Evolutionary conservation across 2,888 invertebrate species (phyloP).

Genomic region (Endotricha flammealis): DNA sequence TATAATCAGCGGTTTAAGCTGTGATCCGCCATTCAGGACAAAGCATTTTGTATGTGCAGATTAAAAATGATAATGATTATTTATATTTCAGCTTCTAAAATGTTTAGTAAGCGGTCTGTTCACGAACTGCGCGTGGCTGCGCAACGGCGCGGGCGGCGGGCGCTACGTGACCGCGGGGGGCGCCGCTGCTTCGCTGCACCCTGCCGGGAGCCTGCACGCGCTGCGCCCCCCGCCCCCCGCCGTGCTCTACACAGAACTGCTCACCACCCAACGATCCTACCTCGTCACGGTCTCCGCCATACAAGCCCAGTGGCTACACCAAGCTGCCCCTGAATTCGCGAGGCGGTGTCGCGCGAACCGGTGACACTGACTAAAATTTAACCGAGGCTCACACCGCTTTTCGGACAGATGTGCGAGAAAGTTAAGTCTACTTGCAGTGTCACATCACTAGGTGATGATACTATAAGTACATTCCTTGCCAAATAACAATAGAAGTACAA

Average conservation of each 20-base stretch:
- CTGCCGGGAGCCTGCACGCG: constrained; percentile 83
- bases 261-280: constrained; percentile 90
- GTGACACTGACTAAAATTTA: constrained; percentile 35
- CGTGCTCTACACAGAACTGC: constrained; percentile 90
- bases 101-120: constrained; percentile 90
- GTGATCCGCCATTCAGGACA: too few species aligned
- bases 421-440: too few species aligned
- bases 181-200: constrained; percentile 86
- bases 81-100: constrained; percentile 76
- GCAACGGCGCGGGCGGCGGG: constrained; percentile 83
- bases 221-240: constrained; percentile 82
- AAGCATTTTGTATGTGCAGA: too few species aligned
- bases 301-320: constrained; percentile 87
- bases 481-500: too few species aligned
- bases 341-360: constrained; percentile 49
- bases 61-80: too few species aligned
- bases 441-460: too few species aligned
- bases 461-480: too few species aligned
- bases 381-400: too few species aligned
- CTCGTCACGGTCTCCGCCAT: constrained; percentile 87
- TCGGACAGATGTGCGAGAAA: too few species aligned
- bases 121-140: constrained; percentile 90
- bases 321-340: constrained; percentile 56
- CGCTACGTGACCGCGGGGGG: constrained; percentile 65
- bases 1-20: too few species aligned